A percentile compares a stretch with the other conserved stretches of the same genome.
Conservation (phyloP, 2,113 vertebrate genomes). For the Gasterosteus nipponicus region DNA sequence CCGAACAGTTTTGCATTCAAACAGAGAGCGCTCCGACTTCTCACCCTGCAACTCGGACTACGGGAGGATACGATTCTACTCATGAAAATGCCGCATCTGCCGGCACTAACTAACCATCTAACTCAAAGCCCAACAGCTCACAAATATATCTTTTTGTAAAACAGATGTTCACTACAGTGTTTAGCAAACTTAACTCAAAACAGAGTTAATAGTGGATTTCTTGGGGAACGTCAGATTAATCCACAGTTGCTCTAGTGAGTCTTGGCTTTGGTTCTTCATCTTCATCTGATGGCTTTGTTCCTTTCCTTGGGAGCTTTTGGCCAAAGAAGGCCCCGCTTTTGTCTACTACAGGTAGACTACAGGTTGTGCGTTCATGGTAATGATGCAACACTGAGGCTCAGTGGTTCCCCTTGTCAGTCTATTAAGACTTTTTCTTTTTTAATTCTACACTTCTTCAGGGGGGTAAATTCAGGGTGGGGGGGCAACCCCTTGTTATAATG, state of each 20-base stretch:
- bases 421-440: too few species aligned
- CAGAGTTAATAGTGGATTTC: background rate
- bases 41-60: background rate
- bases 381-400: background rate
- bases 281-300: too few species aligned
- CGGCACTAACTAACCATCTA: background rate
- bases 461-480: too few species aligned
- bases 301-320: too few species aligned
- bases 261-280: too few species aligned
- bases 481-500: too few species aligned
- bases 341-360: background rate
- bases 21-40: background rate
- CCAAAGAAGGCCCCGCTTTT: too few species aligned
- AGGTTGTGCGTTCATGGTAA: background rate
- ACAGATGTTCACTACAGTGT: background rate
- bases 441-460: too few species aligned
- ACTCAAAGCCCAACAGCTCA: background rate
- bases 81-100: background rate
- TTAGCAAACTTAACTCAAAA: background rate
- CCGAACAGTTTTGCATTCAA: background rate
- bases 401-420: background rate
- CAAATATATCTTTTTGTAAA: background rate
- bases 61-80: background rate
- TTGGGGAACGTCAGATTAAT: background rate
- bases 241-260: background rate